Evolutionary conservation across 2,797 vertebrate genomes (phyloP), one percentile per base, ranked within the genome.

Genomic region (Trachurus trachurus): DNA sequence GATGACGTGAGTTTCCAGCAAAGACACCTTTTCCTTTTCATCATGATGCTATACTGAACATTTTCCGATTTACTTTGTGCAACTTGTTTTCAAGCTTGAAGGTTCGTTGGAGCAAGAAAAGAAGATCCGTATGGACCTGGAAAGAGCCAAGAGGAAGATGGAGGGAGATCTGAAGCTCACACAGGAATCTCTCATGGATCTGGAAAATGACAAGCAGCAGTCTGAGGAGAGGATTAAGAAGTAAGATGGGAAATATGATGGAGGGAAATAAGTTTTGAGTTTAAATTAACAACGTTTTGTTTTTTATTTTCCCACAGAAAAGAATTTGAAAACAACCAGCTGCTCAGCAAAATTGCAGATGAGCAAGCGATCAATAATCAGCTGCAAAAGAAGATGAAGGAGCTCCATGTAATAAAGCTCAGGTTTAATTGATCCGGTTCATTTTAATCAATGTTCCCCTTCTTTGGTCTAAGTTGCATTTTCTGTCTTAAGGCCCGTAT

Each of bases 151-250:
- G 82, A 94, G 96, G 82, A 97, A 96, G 75, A 92, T 97, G 2
- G 96, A 97, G 77, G 96, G 94, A 54, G 96, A 97, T 71, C 73
- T 97, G 85, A 97, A 97, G 83, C 92, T 97, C 3, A 68, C 91
- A 0, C 96, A 96, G 17, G 96, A 97, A 86, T 94, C 95, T 54
- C 75, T 96, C 29, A 92, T 91, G 86, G 96, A 96, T 66, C 87
- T 97, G 34, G 94, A 97, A 82, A 97, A 94, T 7, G 93, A 96
- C 44, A 96, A 96, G 64, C 95, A 96, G 15, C 94, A 96, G 66
- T 89, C 95, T 72, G 96, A 97, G 19, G 96, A 97, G 87, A 96
- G 94, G 84, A 81, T 96, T 56, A 96, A 95, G 78, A 97, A 97
- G 96, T 96, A 92, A 11, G 90, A n/a, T 47, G 19, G 34, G 9